These are phyloP conservation scores for Rotaria socialis DNA, from an alignment of 2,888 invertebrate genomes.

Conservation along the genomic window DNA sequence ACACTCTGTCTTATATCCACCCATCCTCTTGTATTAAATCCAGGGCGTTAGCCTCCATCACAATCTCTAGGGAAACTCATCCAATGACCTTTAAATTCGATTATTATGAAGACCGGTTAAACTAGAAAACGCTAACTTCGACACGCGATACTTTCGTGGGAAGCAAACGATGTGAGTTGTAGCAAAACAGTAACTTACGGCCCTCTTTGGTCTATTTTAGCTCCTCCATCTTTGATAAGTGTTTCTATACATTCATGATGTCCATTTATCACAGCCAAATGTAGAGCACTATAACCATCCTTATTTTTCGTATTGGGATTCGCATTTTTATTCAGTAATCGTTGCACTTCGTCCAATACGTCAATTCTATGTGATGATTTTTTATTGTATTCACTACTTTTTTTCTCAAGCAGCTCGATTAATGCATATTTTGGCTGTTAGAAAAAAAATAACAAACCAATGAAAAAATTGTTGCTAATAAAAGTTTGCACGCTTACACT, in stretches of 20 bases:
- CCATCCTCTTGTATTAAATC: too few relatives aligned
- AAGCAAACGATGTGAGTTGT: too few relatives aligned
- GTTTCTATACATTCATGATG: constrained; percentile 55
- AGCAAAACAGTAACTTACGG: not conserved
- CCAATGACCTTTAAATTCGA: too few relatives aligned
- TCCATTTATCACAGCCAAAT: constrained; percentile 55
- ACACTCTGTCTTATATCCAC: too few relatives aligned
- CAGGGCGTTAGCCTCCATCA: too few relatives aligned
- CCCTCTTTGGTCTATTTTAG: not conserved
- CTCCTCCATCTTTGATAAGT: constrained; percentile 53
- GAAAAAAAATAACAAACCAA: not conserved
- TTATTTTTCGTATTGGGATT: constrained; percentile 55
- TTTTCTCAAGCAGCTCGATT: constrained; percentile 48
- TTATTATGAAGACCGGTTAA: too few relatives aligned
- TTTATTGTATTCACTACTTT: constrained; percentile 51
- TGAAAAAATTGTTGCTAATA: not conserved
- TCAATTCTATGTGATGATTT: not conserved
- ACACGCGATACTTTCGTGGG: not conserved
- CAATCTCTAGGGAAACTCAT: too few relatives aligned
- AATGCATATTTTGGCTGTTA: not conserved
- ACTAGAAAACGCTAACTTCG: not conserved
- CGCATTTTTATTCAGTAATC: constrained; percentile 56
- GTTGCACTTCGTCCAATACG: constrained; percentile 52
- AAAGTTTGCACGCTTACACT: not conserved
- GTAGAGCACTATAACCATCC: constrained; percentile 55